Evolutionary conservation across 2,797 vertebrate species (phyloP), one percentile per base, ranked within the genome.

Genomic region (Apogon hyalosoma): DNA sequence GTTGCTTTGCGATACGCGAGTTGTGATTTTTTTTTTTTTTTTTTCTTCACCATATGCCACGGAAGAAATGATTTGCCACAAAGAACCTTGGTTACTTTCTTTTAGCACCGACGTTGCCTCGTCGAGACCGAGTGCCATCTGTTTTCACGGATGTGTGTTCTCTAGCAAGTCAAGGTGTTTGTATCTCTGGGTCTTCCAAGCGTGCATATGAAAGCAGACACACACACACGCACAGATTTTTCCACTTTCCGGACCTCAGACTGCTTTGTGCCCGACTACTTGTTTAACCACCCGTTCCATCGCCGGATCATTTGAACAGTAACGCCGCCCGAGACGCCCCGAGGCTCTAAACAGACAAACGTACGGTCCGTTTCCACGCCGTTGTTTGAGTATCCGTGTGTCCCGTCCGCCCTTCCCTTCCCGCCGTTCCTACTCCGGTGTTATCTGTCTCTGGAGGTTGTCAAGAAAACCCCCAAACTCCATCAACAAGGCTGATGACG

Each of bases 371-470:
- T 36, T 73, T 76, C 68, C 63, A 63, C 82, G 79, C 78, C 78
- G 73, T 75, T 75, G 60, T 60, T 70, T 51, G 8, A 46, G 65
- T 52, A 51, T 68, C 36, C 47, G 61, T 47, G 64, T 75, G 69
- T 79, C 77, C 72, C 67, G 69, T 15, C n/a, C 78, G 77, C 59
- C 82, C 75, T 80, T 76, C 61, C 71, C 46, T 12, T 13, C 58
- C 40, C 11, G 2, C 56, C 63, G 45, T 60, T 63, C 45, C 70
- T 57, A n/a, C 61, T 78, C 74, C 16, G 80, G 51, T 82, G 66
- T 80, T 87, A 87, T 85, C 84, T 45, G 41, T 47, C 84, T 69
- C 72, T 49, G 60, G 73, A 79, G 69, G 69, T 43, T 39, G 51
- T 47, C 31, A 19, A 63, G 65, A 72, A 64, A 77, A 79, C 62